These are phyloP conservation scores for Cyprinodon tularosa DNA, from an alignment of 2,113 vertebrate species.

Conservation along the genomic window DNA sequence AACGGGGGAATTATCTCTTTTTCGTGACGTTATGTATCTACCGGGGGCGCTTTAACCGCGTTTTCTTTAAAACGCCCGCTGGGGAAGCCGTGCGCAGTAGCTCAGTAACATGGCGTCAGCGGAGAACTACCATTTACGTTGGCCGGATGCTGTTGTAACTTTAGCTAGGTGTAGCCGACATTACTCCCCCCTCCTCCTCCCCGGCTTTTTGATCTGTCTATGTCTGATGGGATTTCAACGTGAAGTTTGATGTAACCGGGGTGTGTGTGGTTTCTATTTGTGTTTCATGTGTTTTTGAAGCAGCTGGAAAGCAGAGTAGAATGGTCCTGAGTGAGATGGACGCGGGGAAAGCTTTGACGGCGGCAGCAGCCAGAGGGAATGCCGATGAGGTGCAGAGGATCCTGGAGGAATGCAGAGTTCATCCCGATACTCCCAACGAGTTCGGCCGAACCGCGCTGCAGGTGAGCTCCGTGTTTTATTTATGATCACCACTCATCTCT, in stretches of 20 bases:
- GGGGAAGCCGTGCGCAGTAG: background rate
- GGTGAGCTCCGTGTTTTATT: slow-evolving; percentile 66
- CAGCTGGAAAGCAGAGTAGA: slow-evolving; percentile 31
- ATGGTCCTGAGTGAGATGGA: slow-evolving; percentile 85
- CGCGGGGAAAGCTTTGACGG: slow-evolving; percentile 84
- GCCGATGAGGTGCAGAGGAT: slow-evolving; percentile 83
- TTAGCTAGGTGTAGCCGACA: slow-evolving; percentile 37
- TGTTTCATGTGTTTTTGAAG: background rate
- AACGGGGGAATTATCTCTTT: background rate
- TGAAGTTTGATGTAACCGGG: background rate
- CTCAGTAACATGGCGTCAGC: slow-evolving; percentile 52
- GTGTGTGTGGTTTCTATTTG: background rate
- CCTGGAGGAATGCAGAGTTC: slow-evolving; percentile 83
- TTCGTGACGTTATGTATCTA: background rate
- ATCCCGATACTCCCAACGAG: slow-evolving; percentile 85
- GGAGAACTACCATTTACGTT: slow-evolving; percentile 34
- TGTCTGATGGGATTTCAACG: background rate
- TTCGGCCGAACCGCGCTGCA: slow-evolving; percentile 88
- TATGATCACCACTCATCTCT: too few relatives aligned
- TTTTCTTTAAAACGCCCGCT: background rate
- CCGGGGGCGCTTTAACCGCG: background rate
- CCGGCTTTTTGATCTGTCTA: background rate
- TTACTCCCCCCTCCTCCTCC: background rate
- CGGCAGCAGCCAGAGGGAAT: slow-evolving; percentile 86
- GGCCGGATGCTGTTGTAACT: slow-evolving; percentile 35